Evolutionary conservation across 1,140 invertebrate genomes (phyloP).

Genomic region (Drosophila teissieri): DNA sequence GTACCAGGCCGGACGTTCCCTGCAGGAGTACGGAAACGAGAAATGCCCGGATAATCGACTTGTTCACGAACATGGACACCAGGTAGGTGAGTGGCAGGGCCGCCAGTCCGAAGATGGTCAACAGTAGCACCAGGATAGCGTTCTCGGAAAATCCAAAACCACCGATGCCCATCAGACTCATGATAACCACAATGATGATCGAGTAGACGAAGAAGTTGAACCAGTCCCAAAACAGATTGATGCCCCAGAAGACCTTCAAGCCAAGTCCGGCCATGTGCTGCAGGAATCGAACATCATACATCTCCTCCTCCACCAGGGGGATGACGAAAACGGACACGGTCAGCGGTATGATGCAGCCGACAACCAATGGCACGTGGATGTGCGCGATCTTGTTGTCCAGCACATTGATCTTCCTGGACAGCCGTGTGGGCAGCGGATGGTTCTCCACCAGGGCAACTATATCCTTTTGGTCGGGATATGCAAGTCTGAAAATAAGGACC

Average conservation of each 20-base stretch:
- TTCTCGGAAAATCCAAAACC: slow-evolving; percentile 59
- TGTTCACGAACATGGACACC: slow-evolving; percentile 61
- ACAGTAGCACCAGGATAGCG: slow-evolving; percentile 45
- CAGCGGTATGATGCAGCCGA: slow-evolving; percentile 68
- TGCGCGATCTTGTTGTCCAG: slow-evolving; percentile 72
- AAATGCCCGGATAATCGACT: slow-evolving; percentile 50
- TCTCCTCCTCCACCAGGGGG: slow-evolving; percentile 66
- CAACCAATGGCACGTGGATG: slow-evolving; percentile 53
- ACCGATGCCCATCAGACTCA: slow-evolving; percentile 50
- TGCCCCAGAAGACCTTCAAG: slow-evolving; percentile 58
- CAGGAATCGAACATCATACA: slow-evolving; percentile 46
- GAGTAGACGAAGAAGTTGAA: slow-evolving; percentile 60
- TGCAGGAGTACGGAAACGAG: slow-evolving; percentile 66
- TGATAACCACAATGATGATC: slow-evolving; percentile 62
- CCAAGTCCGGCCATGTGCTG: slow-evolving; percentile 64
- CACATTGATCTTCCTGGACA: slow-evolving; percentile 61
- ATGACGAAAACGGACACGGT: slow-evolving; percentile 66
- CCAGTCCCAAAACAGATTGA: slow-evolving; percentile 69
- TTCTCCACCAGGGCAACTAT: slow-evolving; percentile 36
- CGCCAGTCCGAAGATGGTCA: slow-evolving; percentile 58
- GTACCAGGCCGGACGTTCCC: slow-evolving; percentile 54
- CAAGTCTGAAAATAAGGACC: slow-evolving; percentile 22
- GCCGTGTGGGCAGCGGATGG: slow-evolving; percentile 56
- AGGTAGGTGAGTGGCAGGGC: slow-evolving; percentile 66
- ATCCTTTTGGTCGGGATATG: slow-evolving; percentile 17